Base-by-base conservation (phyloP, 2,797 vertebrate genomes). In the Xenopus petersii region DNA sequence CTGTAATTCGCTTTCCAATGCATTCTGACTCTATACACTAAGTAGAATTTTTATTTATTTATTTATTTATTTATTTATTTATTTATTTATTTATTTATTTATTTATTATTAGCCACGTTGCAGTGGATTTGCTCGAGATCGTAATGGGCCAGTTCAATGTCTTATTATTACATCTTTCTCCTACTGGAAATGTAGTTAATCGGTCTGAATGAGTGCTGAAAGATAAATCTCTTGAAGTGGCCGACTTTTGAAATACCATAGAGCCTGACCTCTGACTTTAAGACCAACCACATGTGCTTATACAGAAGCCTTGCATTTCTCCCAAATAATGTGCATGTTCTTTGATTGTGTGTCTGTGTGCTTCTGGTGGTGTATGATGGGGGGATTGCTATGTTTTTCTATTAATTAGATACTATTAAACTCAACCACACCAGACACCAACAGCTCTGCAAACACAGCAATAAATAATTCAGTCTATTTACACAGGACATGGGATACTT, bases 251-350 rank as follows among this genome's bases (percentile, higher is more conserved):
- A 24, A 85, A 75, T 67, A 75, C 77, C 69, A 55, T 80, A 59
- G 71, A 71, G 82, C 42, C 70, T 88, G 91, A 91, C 89, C 89
- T 87, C 84, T 91, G 89, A 91, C 89, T 88, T 21, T 74, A 46
- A 73, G 64, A 54, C 73, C 73, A 74, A 68, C 66, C 79, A 81
- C 42, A 30, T 69, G 71, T 64, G 26, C 70, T 48, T 51, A 76
- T 73, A 46, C 6, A 16, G 49, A 75, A 74, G 73, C 72, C 70
- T 17, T 72, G 63, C 6, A 33, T 71, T 46, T 30, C 56, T 61
- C 7, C 30, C 51, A 64, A 70, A 71, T 66, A 66, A 59, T 61
- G n/a, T 21, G 12, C 42, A 17, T 11, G 42, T 48, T 42, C 8
- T 46, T 47, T 21, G 65, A 24, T 62, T 51, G 13, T 68, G 15